Base-by-base conservation (phyloP, 1,140 invertebrate species). In the Epicauta chinensis region DNA sequence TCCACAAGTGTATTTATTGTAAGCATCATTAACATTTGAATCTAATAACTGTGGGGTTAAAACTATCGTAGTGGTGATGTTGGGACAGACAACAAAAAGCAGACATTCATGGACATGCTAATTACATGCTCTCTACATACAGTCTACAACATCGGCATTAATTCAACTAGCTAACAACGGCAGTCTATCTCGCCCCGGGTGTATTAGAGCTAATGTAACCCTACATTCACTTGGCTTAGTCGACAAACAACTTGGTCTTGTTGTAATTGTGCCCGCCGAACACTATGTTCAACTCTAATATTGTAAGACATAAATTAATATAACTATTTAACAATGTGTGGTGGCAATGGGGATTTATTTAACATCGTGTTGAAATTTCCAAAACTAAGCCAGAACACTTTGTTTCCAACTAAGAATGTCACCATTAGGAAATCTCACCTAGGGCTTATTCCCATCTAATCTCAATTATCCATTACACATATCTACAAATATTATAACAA, bases 51-150 rank as follows among this genome's bases (percentile, higher is more conserved):
- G 30, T 52, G 55, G 61, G 61, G 63, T 60, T 58, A 62, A 43
- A 62, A 53, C 55, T 23, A 7, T 23, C 23, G 45, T 53, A 52
- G 36, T 56, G 52, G 41, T 53, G 49, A 57, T 50, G 54, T 29
- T 49, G 53, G 42, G 60, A 3, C n/a, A n/a, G 46, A 52, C 49
- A 51, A 49, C 55, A 62, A 58, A 62, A 60, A 62, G 48, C 60
- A 66, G 62, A 62, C 60, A 64, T 61, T 55, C 60, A 64, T 66
- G 62, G 64, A 66, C 64, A 66, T 66, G 64, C 62, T 66, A 66
- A 66, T 66, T 66, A 66, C 64, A 66, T 58, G 62, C 60, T 66
- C 62, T 59, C 59, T 60, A 61, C 61, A 59, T 60, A 63, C 60
- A 60, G 58, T 55, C 58, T 62, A 64, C 58, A 64, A 62, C 61